A percentile compares a stretch with the other conserved stretches of the same genome.
phyloP scores from a whole-genome alignment of 2,888 invertebrate species.

The Callyntrura guangdongensis region DNA sequence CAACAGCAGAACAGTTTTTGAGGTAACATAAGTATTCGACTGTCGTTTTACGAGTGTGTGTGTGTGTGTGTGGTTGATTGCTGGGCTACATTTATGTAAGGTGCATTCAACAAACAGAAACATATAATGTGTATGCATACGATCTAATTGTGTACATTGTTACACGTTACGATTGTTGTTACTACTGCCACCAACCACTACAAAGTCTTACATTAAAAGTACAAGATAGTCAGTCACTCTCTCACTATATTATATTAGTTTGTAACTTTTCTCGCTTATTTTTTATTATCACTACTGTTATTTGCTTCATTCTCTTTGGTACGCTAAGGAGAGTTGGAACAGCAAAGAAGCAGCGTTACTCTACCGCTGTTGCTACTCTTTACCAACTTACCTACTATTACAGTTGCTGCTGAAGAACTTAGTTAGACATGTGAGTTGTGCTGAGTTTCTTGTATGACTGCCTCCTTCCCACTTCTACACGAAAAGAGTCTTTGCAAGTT shows the following conservation, averaged over 20 bases:
- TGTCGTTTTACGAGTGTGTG: background rate
- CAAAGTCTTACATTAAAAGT: slow-evolving; percentile 28
- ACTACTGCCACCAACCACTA: background rate
- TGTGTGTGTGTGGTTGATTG: background rate
- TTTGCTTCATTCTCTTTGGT: slow-evolving; percentile 13
- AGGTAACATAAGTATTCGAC: background rate
- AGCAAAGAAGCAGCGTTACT: background rate
- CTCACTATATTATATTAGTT: slow-evolving; percentile 9
- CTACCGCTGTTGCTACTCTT: background rate
- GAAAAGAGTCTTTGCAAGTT: background rate
- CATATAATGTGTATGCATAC: background rate
- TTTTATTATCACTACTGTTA: slow-evolving; percentile 31
- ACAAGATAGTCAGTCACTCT: slow-evolving; percentile 14
- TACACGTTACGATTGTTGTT: background rate
- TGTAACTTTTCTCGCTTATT: slow-evolving; percentile 47
- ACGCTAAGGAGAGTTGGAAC: background rate
- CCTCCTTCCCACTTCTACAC: background rate
- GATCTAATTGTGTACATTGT: background rate
- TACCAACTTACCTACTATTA: background rate
- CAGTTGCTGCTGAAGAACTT: slow-evolving; percentile 7
- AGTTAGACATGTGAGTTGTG: slow-evolving; percentile 32
- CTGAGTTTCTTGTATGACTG: background rate
- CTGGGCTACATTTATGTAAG: background rate
- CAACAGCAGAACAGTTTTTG: background rate
- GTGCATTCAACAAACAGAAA: background rate